A percentile compares a stretch with the other conserved stretches of the same genome.
phyloP scores from a whole-genome alignment of 2,113 vertebrate genomes.

The Ceuthmochares aereus region DNA sequence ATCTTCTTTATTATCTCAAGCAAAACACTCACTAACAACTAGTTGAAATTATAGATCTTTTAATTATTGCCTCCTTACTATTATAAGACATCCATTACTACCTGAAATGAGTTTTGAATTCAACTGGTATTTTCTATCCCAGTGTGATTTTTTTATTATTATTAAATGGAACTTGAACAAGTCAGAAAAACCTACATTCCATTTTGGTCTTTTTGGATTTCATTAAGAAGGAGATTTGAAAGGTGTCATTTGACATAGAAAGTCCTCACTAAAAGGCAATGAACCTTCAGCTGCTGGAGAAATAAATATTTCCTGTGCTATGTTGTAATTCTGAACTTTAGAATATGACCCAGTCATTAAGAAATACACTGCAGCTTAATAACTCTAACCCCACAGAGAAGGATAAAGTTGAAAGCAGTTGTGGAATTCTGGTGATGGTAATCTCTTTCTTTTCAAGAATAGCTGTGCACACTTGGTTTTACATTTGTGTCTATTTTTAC shows the following conservation, averaged over 20 bases:
- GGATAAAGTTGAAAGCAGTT: constrained; percentile 5
- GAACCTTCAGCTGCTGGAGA: not conserved
- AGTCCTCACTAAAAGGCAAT: not conserved
- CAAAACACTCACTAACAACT: not conserved
- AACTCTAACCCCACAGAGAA: not conserved
- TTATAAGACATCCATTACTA: not conserved
- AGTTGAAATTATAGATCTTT: not conserved
- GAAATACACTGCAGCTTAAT: constrained; percentile 19
- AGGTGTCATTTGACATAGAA: not conserved
- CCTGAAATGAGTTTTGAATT: not conserved
- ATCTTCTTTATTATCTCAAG: not conserved
- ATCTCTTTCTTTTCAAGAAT: not conserved
- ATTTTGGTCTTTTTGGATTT: not conserved
- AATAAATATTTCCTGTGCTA: constrained; percentile 43
- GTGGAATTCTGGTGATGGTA: not conserved
- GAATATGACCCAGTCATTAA: constrained; percentile 16
- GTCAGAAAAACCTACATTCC: not conserved
- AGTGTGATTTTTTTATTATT: not conserved
- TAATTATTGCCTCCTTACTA: not conserved
- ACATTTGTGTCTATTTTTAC: not conserved
- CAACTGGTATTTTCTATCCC: not conserved
- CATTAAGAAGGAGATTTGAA: not conserved
- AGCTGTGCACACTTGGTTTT: not conserved
- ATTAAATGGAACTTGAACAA: not conserved
- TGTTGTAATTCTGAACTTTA: constrained; percentile 34